Evolutionary conservation across 2,797 vertebrate species (phyloP).

Genomic region (Serranus cabrilla): DNA sequence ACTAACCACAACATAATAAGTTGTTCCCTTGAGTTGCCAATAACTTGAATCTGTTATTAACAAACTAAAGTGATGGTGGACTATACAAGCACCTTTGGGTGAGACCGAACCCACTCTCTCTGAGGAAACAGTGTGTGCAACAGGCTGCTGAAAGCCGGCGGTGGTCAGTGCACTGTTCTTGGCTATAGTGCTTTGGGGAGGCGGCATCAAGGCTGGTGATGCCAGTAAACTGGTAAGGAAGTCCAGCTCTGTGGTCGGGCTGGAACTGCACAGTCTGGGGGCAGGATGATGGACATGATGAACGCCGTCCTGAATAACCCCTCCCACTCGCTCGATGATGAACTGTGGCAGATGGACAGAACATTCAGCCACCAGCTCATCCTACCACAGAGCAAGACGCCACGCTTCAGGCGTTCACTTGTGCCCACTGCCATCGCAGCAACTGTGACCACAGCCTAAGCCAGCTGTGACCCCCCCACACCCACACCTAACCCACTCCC

Average conservation of each 20-base stretch:
- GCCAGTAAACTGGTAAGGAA: constrained; percentile 21
- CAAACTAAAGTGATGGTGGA: not conserved
- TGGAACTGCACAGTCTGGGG: constrained; percentile 50
- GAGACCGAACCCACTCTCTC: not conserved
- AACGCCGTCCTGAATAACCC: constrained; percentile 40
- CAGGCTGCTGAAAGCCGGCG: constrained; percentile 19
- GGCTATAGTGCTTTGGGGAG: constrained; percentile 16
- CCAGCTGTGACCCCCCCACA: constrained; percentile 51
- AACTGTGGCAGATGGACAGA: constrained; percentile 67
- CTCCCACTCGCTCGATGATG: constrained; percentile 48
- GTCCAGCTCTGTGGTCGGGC: constrained; percentile 33
- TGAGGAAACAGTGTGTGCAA: constrained; percentile 17
- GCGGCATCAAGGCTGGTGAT: constrained; percentile 23
- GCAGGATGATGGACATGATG: constrained; percentile 46
- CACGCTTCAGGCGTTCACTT: constrained; percentile 44
- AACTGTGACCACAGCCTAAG: constrained; percentile 56
- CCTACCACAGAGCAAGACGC: constrained; percentile 52
- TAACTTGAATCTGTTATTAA: constrained; percentile 2
- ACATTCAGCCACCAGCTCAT: constrained; percentile 55
- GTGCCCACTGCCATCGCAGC: constrained; percentile 41
- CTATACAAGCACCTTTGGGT: not conserved
- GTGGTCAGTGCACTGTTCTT: constrained; percentile 35
- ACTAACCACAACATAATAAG: not conserved
- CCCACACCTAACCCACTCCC: constrained; percentile 26
- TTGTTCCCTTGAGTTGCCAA: not conserved